Percentiles rank a stretch among this genome's conserved stretches.
phyloP scores from a whole-genome alignment of 53 echinoderm and acorn worm species.

The Echinometra lucunter region DNA sequence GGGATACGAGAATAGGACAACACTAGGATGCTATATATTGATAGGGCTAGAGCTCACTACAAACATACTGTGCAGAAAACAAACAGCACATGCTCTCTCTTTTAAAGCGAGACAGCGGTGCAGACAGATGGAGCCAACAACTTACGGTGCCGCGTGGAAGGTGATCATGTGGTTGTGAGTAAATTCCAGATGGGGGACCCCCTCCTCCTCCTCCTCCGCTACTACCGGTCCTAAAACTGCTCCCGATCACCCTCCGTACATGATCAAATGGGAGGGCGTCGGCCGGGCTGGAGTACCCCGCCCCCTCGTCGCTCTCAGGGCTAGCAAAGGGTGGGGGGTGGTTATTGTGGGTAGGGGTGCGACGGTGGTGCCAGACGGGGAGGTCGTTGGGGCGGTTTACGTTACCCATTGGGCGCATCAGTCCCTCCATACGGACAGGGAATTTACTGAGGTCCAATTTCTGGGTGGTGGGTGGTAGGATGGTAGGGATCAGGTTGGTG shows the following conservation, averaged over 20 bases:
- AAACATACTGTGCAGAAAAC: background rate
- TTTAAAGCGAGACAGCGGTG: background rate
- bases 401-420: conserved; percentile 54
- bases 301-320: conserved; percentile 66
- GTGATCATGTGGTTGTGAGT: conserved; percentile 64
- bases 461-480: conserved; percentile 9
- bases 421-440: conserved; percentile 54
- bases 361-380: conserved; percentile 64
- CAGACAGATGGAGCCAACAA: background rate
- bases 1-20: background rate
- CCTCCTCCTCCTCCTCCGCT: conserved; percentile 39
- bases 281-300: conserved; percentile 62
- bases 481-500: background rate
- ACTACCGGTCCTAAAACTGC: conserved; percentile 32
- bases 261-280: conserved; percentile 63
- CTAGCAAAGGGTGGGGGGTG: conserved; percentile 63
- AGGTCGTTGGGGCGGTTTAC: conserved; percentile 70
- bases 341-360: conserved; percentile 54
- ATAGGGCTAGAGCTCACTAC: background rate
- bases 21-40: background rate
- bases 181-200: conserved; percentile 51
- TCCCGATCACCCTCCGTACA: conserved; percentile 25
- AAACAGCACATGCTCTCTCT: background rate
- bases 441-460: conserved; percentile 61
- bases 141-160: conserved; percentile 68